phyloP scores from a whole-genome alignment of 2,888 invertebrate species.

The Machimus atricapillus region DNA sequence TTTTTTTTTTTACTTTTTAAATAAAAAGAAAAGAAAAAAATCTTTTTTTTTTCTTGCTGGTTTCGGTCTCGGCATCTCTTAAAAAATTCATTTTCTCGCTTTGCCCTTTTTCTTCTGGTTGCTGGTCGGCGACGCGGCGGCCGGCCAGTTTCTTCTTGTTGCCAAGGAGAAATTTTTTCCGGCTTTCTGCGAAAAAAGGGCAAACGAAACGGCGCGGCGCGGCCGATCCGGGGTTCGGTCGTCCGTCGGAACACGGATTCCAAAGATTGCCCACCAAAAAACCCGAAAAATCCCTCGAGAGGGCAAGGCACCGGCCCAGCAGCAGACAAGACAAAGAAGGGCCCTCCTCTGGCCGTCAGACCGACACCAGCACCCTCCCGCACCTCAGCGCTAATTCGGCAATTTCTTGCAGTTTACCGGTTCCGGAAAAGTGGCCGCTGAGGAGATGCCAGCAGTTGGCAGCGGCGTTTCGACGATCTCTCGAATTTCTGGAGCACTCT shows the following conservation, averaged over 20 bases:
- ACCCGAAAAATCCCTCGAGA: background rate
- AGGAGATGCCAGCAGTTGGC: slow-evolving; percentile 9
- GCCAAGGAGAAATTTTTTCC: slow-evolving; percentile 38
- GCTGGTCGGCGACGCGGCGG: background rate
- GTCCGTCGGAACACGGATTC: background rate
- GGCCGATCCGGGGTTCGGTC: background rate
- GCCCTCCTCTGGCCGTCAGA: background rate
- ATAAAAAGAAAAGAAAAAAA: background rate
- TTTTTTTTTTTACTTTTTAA: background rate
- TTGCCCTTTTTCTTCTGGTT: slow-evolving; percentile 16
- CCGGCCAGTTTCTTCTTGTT: slow-evolving; percentile 35
- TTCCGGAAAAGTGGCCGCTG: background rate
- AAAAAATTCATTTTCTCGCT: slow-evolving; percentile 30
- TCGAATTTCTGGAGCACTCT: background rate
- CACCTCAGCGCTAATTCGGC: background rate
- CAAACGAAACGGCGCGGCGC: too few species aligned
- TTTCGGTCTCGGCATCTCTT: background rate
- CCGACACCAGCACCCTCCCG: background rate
- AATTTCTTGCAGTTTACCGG: slow-evolving; percentile 27
- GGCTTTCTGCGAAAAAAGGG: slow-evolving; percentile 10
- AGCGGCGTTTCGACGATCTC: background rate
- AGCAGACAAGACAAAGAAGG: slow-evolving; percentile 38
- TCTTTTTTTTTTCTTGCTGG: background rate
- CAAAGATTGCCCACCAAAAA: background rate
- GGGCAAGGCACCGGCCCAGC: background rate